Base-by-base conservation (phyloP, 1,140 invertebrate genomes). In the Nomia melanderi region DNA sequence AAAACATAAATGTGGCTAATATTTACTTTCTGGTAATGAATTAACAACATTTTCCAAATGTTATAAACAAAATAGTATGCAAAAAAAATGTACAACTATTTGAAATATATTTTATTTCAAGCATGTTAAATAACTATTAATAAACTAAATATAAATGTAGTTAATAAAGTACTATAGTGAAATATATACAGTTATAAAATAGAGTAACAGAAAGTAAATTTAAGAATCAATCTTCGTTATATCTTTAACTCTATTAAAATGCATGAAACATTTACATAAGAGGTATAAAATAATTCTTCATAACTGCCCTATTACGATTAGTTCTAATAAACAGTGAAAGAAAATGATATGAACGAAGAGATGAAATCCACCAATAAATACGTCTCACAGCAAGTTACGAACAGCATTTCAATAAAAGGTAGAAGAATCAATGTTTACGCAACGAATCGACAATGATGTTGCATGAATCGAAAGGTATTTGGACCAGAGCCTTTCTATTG, bases 401-500 rank as follows among this genome's bases (percentile, higher is more conserved):
- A 3, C 31, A 50, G 7, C 31, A 23, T 3, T 50, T 12, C 36
- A 17, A 20, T 3, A 29, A 69, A 31, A 3, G 41, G 56, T 20
- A n/a, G 33, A 44, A 31, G 31, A 60, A 25, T 65, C 53, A 14
- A 65, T 44, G 36, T 17, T 11, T 39, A 29, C 31, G n/a, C 31
- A 67, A 75, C 17, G 14, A 11, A 39, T 33, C 20, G 3, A 1
- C 8, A 20, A 17, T 14, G 25, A 41, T n/a, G 59, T 12, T 44
- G 29, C n/a, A 54, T 2, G 5, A 73, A 3, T 14, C 3, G 8
- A 57, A 47, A 73, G 29, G 47, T 41, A 44, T 36, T 78, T 60
- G 65, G 29, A 73, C 12, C 78, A 73, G 73, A 64, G 59, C 63
- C 50, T 60, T 62, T 66, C 56, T 73, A 78, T 36, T 64, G 77